These are phyloP conservation scores for Zaprionus kolodkinae DNA, from an alignment of 1,140 invertebrate genomes.

Conservation along the genomic window DNA sequence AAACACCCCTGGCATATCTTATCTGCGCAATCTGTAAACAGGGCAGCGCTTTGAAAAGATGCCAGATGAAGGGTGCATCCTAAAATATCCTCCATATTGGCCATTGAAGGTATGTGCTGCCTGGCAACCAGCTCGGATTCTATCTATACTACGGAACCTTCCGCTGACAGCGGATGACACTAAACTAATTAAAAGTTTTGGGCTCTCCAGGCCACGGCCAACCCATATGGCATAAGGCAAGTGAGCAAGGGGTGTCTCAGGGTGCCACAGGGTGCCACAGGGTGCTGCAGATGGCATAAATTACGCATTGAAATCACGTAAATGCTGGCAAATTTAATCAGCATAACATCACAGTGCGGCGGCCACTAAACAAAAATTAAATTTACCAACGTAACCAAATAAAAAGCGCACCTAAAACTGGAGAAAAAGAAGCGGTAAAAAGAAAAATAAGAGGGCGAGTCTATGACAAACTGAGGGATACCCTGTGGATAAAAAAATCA, in stretches of 20 bases:
- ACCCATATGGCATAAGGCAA: conserved; percentile 62
- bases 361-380: conserved; percentile 75
- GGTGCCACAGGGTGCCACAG: background rate
- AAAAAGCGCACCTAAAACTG: conserved; percentile 41
- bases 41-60: background rate
- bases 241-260: conserved; percentile 22
- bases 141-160: background rate
- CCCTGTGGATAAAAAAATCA: no score
- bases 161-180: conserved; percentile 47
- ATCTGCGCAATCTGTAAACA: conserved; percentile 53
- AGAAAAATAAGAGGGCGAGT: background rate
- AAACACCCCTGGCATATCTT: conserved; percentile 50
- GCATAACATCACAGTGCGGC: conserved; percentile 63
- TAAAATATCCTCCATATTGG: conserved; percentile 12
- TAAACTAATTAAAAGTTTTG: conserved; percentile 79
- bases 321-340: conserved; percentile 79
- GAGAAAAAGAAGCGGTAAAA: conserved; percentile 9
- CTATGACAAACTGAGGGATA: background rate
- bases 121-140: background rate
- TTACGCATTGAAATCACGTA: conserved; percentile 82
- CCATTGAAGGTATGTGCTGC: conserved; percentile 16
- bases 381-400: conserved; percentile 81
- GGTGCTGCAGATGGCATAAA: conserved; percentile 50
- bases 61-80: background rate
- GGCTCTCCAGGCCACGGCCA: conserved; percentile 14